Evolutionary conservation across 1,140 invertebrate genomes (phyloP).

Genomic region (Drosophila bipectinata): DNA sequence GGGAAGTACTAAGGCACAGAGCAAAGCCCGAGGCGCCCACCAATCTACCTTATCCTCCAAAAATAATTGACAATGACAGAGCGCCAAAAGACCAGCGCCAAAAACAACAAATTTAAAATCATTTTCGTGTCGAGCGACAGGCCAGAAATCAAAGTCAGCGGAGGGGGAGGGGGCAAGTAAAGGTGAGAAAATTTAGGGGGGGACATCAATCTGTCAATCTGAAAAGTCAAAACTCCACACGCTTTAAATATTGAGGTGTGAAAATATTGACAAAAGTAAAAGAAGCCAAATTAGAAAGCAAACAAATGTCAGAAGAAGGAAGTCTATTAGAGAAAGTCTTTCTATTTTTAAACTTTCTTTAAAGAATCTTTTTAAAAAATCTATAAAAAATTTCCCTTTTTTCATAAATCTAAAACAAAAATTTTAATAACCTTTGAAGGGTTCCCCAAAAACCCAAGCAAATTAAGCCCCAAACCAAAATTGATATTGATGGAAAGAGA

Average conservation of each 20-base stretch:
- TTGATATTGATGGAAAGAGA: constrained; percentile 64
- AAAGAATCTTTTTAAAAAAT: constrained; percentile 3
- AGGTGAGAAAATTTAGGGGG: background rate
- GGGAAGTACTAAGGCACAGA: constrained; percentile 13
- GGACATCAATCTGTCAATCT: constrained; percentile 43
- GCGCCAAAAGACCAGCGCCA: constrained; percentile 52
- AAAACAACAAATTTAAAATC: constrained; percentile 77
- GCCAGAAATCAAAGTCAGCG: constrained; percentile 25
- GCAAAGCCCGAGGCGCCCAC: constrained; percentile 46
- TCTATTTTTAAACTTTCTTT: background rate
- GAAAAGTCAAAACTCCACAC: constrained; percentile 33
- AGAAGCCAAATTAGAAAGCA: constrained; percentile 9
- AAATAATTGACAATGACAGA: constrained; percentile 76
- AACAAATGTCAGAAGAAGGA: background rate
- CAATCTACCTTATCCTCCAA: constrained; percentile 2
- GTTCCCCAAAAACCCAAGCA: constrained; percentile 20
- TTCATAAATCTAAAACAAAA: background rate
- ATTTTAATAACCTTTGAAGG: background rate
- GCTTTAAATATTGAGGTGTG: constrained; percentile 9
- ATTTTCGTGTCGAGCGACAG: constrained; percentile 66
- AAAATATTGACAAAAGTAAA: constrained; percentile 11
- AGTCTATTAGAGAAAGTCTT: no score
- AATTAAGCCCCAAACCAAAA: constrained; percentile 44
- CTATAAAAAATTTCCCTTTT: background rate
- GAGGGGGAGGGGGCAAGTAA: background rate